Conservation (phyloP, 2,113 vertebrate genomes). For the Atractosteus spatula region DNA sequence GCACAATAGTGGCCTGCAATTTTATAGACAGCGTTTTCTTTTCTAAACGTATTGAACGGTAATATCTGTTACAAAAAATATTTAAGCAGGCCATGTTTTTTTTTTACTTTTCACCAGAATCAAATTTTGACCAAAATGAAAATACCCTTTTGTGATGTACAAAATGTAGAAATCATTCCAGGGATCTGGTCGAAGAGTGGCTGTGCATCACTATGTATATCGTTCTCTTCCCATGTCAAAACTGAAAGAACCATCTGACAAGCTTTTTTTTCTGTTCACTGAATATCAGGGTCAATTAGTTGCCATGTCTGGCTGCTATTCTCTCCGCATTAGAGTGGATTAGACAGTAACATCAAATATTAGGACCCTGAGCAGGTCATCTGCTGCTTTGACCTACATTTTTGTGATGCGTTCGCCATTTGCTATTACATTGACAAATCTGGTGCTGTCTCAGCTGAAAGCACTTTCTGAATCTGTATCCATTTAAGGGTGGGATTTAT, state of each 20-base stretch:
- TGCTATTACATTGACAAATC: constrained; percentile 51
- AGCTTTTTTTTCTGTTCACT: constrained; percentile 71
- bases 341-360: constrained; percentile 67
- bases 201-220: not conserved
- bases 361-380: constrained; percentile 51
- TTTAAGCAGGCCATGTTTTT: too few relatives aligned
- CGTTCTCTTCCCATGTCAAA: not conserved
- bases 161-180: too few relatives aligned
- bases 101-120: too few relatives aligned
- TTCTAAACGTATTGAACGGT: too few relatives aligned
- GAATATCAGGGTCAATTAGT: constrained; percentile 84
- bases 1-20: too few relatives aligned
- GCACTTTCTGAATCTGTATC: constrained; percentile 36
- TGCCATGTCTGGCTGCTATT: constrained; percentile 68
- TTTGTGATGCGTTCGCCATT: constrained; percentile 63
- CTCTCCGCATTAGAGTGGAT: constrained; percentile 66
- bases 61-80: too few relatives aligned
- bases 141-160: too few relatives aligned
- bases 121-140: too few relatives aligned
- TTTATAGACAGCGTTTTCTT: too few relatives aligned
- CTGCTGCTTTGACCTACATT: constrained; percentile 69
- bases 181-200: too few relatives aligned
- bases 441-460: constrained; percentile 53
- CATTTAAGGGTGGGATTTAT: constrained; percentile 30
- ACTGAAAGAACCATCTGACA: constrained; percentile 33